A percentile compares a stretch with the other conserved stretches of the same genome.
phyloP scores from a whole-genome alignment of 2,113 vertebrate species.

The Lasiurus borealis region DNA sequence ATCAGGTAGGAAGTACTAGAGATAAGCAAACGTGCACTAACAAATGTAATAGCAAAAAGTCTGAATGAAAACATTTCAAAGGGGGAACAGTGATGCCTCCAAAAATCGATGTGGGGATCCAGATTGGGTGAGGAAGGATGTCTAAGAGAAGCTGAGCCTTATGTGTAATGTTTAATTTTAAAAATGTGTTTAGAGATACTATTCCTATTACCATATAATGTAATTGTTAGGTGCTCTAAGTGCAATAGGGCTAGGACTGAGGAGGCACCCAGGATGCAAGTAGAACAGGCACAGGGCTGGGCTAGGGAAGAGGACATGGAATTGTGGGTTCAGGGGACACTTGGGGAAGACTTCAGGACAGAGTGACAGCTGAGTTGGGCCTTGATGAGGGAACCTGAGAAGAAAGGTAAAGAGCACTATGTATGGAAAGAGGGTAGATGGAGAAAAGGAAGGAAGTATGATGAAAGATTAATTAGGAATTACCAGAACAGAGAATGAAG shows the following conservation, averaged over 20 bases:
- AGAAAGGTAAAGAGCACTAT: not conserved
- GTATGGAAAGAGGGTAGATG: not conserved
- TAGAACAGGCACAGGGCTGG: accelerated
- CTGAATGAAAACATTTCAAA: not conserved
- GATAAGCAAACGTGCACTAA: not conserved
- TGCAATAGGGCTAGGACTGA: not conserved
- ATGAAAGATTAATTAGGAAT: not conserved
- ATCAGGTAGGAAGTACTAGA: not conserved
- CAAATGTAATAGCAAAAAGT: not conserved
- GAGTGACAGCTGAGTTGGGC: accelerated
- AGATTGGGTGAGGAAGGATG: not conserved
- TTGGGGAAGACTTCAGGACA: not conserved
- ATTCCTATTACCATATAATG: not conserved
- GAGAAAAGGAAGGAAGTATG: no score
- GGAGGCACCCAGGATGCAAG: no score
- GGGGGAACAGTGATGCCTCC: not conserved
- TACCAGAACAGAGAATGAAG: not conserved
- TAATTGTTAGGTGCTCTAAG: not conserved
- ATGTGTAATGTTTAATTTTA: not conserved
- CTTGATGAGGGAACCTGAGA: not conserved
- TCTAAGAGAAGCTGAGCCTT: not conserved
- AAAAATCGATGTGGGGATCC: not conserved
- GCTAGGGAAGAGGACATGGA: not conserved
- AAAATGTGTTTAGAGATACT: not conserved
- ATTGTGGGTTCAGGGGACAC: accelerated